These are phyloP conservation scores for Minunthozetes semirufus DNA, from an alignment of 2,888 invertebrate genomes.

Conservation along the genomic window DNA sequence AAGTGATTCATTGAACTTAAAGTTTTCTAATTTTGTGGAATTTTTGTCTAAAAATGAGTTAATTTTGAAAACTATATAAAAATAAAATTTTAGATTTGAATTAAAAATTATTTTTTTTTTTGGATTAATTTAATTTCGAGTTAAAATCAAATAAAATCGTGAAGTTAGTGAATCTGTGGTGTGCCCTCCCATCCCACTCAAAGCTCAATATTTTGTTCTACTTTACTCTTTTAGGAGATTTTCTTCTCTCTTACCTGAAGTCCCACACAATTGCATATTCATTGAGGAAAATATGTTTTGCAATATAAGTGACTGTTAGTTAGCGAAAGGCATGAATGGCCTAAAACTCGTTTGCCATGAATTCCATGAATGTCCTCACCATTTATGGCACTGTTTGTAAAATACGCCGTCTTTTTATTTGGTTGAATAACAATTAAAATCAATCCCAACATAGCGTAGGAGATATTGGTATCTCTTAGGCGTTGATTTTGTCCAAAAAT, in stretches of 20 bases:
- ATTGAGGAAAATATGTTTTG: not conserved
- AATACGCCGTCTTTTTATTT: constrained; percentile 29
- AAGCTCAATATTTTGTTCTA: constrained; percentile 17
- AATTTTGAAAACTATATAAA: no score
- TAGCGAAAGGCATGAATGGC: constrained; percentile 24
- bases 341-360: constrained; percentile 31
- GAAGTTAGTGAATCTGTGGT: no score
- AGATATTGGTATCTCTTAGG: not conserved
- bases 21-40: no score
- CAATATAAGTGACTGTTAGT: not conserved
- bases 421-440: constrained; percentile 23
- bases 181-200: constrained; percentile 6
- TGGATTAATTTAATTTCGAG: no score
- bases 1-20: no score
- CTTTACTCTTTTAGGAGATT: constrained; percentile 25
- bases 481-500: not conserved
- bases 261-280: constrained; percentile 22
- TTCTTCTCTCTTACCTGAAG: not conserved
- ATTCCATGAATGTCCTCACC: constrained; percentile 18
- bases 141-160: no score
- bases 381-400: constrained; percentile 29
- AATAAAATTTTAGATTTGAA: no score
- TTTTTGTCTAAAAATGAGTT: no score
- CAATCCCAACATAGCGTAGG: constrained; percentile 16
- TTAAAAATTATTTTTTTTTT: no score